These are phyloP conservation scores for Oxyteleia sp. DNA, from an alignment of 2,888 invertebrate species.

Conservation along the genomic window DNA sequence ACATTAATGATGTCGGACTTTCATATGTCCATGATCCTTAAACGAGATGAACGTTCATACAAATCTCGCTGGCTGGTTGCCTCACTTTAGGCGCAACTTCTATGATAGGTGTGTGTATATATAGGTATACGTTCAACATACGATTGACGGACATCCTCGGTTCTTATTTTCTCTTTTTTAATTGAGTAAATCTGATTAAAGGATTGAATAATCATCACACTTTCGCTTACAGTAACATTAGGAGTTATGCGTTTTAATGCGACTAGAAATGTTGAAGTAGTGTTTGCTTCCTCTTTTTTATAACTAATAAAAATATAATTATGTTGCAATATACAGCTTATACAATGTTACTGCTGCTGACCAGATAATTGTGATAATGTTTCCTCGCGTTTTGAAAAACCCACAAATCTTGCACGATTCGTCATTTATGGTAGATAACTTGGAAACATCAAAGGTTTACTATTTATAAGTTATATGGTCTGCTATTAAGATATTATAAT, in stretches of 20 bases:
- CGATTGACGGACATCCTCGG: conserved; percentile 70
- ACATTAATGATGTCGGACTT: too few relatives aligned
- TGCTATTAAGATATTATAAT: conserved; percentile 18
- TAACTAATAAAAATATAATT: conserved; percentile 61
- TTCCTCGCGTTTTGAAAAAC: conserved; percentile 4
- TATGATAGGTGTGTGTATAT: neutral
- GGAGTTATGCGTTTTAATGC: conserved; percentile 65
- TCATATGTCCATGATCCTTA: too few relatives aligned
- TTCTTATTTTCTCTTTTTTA: conserved; percentile 74
- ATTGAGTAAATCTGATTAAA: conserved; percentile 74
- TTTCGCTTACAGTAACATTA: conserved; percentile 73
- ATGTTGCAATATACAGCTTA: conserved; percentile 48
- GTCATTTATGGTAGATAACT: neutral
- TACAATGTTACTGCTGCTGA: conserved; percentile 19
- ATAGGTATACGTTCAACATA: conserved; percentile 19
- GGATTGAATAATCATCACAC: conserved; percentile 75
- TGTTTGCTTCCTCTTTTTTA: conserved; percentile 65
- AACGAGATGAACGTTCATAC: conserved; percentile 32
- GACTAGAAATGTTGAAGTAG: conserved; percentile 53
- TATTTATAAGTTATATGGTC: conserved; percentile 9
- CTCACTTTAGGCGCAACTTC: conserved; percentile 44
- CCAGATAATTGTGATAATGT: conserved; percentile 24
- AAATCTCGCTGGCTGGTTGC: conserved; percentile 26
- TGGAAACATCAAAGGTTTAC: neutral
- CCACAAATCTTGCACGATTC: neutral